Conservation (phyloP, 2,113 vertebrate species). For the Bos taurus region DNA sequence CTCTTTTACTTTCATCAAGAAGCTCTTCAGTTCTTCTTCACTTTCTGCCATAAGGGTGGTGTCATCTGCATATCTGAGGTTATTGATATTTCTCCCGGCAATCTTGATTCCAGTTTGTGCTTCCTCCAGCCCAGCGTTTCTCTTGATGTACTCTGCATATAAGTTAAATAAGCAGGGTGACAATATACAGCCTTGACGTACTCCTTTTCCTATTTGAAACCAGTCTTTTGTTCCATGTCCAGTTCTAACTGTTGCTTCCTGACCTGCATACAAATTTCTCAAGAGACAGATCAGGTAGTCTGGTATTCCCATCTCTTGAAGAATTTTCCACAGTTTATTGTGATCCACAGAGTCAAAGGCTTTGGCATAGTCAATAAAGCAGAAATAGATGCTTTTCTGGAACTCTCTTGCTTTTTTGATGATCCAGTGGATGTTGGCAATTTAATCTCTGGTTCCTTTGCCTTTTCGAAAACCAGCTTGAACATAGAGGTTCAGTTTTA, state of each 20-base stretch:
- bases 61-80: background rate
- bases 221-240: background rate
- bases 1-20: background rate
- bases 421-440: background rate
- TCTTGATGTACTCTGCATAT: background rate
- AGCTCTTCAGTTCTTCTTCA: background rate
- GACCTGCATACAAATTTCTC: background rate
- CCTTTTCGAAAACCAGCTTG: background rate
- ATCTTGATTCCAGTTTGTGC: background rate
- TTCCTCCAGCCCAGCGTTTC: background rate
- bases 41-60: background rate
- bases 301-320: background rate
- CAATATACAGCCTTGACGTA: background rate
- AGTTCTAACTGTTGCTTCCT: background rate
- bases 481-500: background rate
- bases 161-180: background rate
- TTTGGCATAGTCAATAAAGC: background rate
- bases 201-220: background rate
- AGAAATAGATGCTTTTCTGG: background rate
- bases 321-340: background rate
- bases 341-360: background rate
- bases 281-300: background rate
- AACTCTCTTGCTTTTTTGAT: background rate
- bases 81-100: fast-evolving
- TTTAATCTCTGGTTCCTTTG: background rate